Percentiles rank a stretch among this genome's conserved stretches.
Evolutionary conservation across 1,140 invertebrate genomes (phyloP).

Genomic region (Danaus plexippus): DNA sequence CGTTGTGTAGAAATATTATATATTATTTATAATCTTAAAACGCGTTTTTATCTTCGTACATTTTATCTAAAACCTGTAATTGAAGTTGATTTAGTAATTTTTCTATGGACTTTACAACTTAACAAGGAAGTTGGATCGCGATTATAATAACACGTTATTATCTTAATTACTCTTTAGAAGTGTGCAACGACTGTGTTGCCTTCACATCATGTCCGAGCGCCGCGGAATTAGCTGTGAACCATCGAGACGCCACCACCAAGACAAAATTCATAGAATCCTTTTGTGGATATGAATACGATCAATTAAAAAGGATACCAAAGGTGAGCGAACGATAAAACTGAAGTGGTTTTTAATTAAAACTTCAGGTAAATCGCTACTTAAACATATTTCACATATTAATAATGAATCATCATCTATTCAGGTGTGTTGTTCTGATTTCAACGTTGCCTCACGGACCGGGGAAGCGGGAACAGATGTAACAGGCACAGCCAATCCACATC

Average conservation of each 20-base stretch:
- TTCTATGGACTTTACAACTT: too few relatives aligned
- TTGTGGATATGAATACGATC: slow-evolving; percentile 8
- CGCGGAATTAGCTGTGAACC: slow-evolving; percentile 1
- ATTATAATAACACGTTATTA: background rate
- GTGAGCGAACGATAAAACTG: background rate
- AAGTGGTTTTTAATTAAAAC: background rate
- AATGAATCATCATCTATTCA: slow-evolving; percentile 2
- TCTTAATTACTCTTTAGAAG: slow-evolving; percentile 7
- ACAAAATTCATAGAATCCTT: slow-evolving; percentile 6
- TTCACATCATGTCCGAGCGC: slow-evolving; percentile 7
- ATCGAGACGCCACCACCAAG: background rate
- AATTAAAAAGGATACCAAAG: slow-evolving; percentile 3
- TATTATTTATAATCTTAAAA: too few relatives aligned
- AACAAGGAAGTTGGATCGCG: background rate
- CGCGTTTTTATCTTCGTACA: too few relatives aligned
- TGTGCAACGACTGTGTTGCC: slow-evolving; percentile 7
- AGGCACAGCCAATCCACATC: slow-evolving; percentile 5
- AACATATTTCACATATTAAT: background rate
- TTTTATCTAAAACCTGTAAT: too few relatives aligned
- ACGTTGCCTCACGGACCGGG: background rate
- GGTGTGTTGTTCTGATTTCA: slow-evolving; percentile 20
- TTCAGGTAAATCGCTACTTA: background rate
- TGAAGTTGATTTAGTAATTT: too few relatives aligned
- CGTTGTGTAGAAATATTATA: too few relatives aligned
- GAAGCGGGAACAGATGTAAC: background rate